A percentile compares a stretch with the other conserved stretches of the same genome.
phyloP scores from a whole-genome alignment of 2,797 vertebrate genomes.

The Polyboroides typus region DNA sequence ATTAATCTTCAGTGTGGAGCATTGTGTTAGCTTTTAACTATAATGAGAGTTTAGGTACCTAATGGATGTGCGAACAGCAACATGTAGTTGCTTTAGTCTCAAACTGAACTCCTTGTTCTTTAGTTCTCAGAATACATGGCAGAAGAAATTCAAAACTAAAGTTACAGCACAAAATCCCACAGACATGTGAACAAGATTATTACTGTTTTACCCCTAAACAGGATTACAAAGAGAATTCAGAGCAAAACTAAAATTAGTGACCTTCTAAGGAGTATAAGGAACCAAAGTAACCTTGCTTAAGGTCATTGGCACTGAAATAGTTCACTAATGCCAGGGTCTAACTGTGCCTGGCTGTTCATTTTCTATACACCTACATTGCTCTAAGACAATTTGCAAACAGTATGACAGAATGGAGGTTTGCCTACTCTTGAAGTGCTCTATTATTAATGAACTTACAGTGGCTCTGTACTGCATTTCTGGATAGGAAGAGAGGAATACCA shows the following conservation, averaged over 20 bases:
- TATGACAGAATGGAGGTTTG: background rate
- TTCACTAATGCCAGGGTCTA: background rate
- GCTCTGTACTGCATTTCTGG: background rate
- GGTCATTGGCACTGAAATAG: background rate
- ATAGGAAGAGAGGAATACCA: background rate
- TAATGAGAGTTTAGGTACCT: background rate
- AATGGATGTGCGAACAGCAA: background rate
- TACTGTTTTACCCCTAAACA: background rate
- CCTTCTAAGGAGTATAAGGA: background rate
- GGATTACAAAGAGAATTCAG: background rate
- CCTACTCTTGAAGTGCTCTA: background rate
- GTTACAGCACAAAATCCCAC: background rate
- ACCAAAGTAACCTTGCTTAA: background rate
- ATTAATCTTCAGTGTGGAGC: background rate
- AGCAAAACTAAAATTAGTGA: background rate
- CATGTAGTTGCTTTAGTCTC: background rate
- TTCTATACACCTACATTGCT: background rate
- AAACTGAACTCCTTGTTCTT: background rate
- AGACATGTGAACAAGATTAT: background rate
- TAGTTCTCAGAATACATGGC: background rate
- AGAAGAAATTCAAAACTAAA: background rate
- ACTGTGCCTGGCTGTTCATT: background rate
- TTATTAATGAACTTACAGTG: constrained; percentile 9
- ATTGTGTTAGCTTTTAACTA: background rate
- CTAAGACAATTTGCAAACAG: background rate